Evolutionary conservation across 2,113 vertebrate species (phyloP).

Genomic region (Carassius auratus): DNA sequence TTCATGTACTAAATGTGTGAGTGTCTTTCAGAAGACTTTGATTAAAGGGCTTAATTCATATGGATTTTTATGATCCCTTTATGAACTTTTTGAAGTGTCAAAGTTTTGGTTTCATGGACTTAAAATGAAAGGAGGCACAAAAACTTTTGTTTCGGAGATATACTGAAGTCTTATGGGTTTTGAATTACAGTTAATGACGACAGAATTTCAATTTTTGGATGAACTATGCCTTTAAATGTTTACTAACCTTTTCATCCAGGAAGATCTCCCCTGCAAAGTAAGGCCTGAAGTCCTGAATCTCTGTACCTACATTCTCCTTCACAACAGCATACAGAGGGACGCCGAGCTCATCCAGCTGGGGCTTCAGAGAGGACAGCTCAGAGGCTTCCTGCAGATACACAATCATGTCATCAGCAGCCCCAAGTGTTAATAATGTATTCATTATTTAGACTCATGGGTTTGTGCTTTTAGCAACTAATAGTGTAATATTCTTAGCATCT

Average conservation of each 20-base stretch:
- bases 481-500: background rate
- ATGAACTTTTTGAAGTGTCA: background rate
- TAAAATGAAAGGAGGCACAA: background rate
- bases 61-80: background rate
- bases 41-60: background rate
- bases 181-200: background rate
- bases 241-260: constrained; percentile 85
- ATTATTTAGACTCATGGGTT: background rate
- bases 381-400: constrained; percentile 83
- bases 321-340: constrained; percentile 92
- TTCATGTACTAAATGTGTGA: background rate
- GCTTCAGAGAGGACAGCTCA: constrained; percentile 92
- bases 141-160: background rate
- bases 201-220: background rate
- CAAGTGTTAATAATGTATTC: background rate
- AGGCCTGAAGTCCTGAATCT: constrained; percentile 89
- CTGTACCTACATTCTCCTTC: constrained; percentile 87
- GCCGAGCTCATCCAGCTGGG: constrained; percentile 87
- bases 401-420: background rate
- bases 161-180: background rate
- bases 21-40: background rate
- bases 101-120: background rate
- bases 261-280: constrained; percentile 94
- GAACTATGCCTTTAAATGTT: background rate
- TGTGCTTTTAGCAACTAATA: background rate